Percentiles rank a stretch among this genome's conserved stretches.
Evolutionary conservation across 2,113 vertebrate genomes (phyloP).

Genomic region (Mesembrinibis cayennensis): DNA sequence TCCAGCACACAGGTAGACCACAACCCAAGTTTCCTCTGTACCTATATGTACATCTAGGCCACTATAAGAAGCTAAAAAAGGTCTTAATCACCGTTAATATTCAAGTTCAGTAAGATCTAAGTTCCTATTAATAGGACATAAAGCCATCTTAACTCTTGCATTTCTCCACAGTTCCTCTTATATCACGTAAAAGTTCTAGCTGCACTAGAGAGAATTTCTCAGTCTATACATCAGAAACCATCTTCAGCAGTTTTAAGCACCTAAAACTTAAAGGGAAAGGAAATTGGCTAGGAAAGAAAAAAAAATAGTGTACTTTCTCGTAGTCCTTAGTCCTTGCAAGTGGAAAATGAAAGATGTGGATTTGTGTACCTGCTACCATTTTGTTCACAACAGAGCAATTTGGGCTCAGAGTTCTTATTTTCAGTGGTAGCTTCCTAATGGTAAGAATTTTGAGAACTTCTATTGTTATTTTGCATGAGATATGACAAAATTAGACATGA

Average conservation of each 20-base stretch:
- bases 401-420: neutral
- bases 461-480: neutral
- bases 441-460: neutral
- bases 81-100: neutral
- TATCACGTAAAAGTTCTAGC: neutral
- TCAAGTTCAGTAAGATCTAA: neutral
- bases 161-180: neutral
- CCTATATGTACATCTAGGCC: neutral
- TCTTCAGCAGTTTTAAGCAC: neutral
- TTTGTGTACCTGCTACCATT: neutral
- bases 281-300: neutral
- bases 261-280: neutral
- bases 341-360: neutral
- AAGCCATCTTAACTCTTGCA: neutral
- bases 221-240: neutral
- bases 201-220: neutral
- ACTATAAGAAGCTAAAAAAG: neutral
- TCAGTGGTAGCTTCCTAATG: neutral
- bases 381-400: neutral
- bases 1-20: neutral
- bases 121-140: neutral
- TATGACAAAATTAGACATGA: neutral
- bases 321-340: neutral
- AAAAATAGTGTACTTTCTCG: accelerated
- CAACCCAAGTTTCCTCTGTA: neutral